Percentiles rank a stretch among this genome's conserved stretches.
Conservation (phyloP, 2,888 invertebrate genomes). For the Nymphalis c-album region DNA sequence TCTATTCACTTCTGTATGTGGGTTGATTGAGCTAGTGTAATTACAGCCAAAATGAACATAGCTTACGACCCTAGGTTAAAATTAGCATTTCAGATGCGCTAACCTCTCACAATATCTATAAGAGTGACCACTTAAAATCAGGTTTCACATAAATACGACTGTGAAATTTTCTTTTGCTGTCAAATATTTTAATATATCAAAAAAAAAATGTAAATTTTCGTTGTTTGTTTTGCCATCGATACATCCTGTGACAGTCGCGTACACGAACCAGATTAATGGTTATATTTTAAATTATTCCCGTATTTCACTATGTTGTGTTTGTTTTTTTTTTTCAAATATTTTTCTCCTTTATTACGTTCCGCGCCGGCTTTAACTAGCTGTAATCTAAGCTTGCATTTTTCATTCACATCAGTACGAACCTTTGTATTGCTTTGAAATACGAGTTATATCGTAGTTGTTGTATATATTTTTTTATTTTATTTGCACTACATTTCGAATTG, state of each 20-base stretch:
- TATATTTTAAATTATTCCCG: conserved; percentile 76
- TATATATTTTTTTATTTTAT: conserved; percentile 21
- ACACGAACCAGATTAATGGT: conserved; percentile 75
- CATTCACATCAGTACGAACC: conserved; percentile 51
- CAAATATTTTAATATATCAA: not conserved
- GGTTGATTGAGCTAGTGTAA: no score
- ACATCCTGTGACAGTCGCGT: conserved; percentile 62
- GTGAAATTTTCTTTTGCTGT: not conserved
- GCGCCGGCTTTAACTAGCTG: conserved; percentile 48
- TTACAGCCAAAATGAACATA: no score
- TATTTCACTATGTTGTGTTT: conserved; percentile 59
- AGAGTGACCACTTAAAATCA: not conserved
- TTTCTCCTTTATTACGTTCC: conserved; percentile 48
- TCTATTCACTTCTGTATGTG: no score
- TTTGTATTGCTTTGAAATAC: conserved; percentile 40
- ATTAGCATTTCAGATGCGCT: no score
- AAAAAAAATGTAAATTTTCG: not conserved
- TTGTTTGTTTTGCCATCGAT: conserved; percentile 50
- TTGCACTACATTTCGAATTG: conserved; percentile 12
- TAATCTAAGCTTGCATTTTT: conserved; percentile 64
- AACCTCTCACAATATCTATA: not conserved
- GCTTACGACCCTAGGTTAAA: no score
- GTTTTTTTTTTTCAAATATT: conserved; percentile 48
- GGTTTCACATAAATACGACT: not conserved
- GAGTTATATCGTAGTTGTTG: conserved; percentile 33